A percentile compares a stretch with the other conserved stretches of the same genome.
Conservation (phyloP, 35 echinoderm and acorn worm species). For the Antedon bifida region DNA sequence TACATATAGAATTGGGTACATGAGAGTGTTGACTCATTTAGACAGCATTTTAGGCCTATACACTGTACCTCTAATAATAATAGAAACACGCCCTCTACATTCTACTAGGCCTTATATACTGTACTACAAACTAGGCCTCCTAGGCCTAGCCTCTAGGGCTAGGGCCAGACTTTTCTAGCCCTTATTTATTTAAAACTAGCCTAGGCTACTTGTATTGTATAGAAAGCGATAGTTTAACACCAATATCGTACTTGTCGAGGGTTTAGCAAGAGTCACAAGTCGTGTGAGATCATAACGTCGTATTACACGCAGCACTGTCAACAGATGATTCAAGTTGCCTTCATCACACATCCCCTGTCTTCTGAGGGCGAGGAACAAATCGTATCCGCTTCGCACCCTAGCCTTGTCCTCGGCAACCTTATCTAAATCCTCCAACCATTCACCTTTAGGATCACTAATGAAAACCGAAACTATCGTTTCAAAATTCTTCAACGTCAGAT, state of each 20-base stretch:
- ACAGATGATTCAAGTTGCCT: slow-evolving; percentile 17
- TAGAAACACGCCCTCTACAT: too few species aligned
- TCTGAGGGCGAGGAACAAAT: slow-evolving; percentile 22
- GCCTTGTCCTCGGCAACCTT: slow-evolving; percentile 9
- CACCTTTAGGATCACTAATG: neutral
- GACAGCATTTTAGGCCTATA: too few species aligned
- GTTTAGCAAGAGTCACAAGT: neutral
- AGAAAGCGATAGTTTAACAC: neutral
- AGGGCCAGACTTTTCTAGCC: too few species aligned
- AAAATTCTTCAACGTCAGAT: slow-evolving; percentile 21
- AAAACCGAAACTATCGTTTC: neutral
- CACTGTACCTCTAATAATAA: too few species aligned
- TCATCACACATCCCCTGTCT: slow-evolving; percentile 21
- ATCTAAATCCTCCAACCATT: neutral
- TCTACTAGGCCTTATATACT: too few species aligned
- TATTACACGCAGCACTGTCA: slow-evolving; percentile 13
- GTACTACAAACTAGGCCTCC: too few species aligned
- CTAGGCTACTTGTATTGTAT: neutral
- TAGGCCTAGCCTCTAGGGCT: too few species aligned
- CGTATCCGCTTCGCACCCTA: neutral
- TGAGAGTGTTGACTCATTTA: too few species aligned
- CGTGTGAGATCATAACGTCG: neutral
- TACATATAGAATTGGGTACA: too few species aligned
- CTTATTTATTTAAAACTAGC: too few species aligned
- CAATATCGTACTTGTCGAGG: neutral